These are phyloP conservation scores for Bovichtus variegatus DNA, from an alignment of 2,797 vertebrate species.

Conservation along the genomic window DNA sequence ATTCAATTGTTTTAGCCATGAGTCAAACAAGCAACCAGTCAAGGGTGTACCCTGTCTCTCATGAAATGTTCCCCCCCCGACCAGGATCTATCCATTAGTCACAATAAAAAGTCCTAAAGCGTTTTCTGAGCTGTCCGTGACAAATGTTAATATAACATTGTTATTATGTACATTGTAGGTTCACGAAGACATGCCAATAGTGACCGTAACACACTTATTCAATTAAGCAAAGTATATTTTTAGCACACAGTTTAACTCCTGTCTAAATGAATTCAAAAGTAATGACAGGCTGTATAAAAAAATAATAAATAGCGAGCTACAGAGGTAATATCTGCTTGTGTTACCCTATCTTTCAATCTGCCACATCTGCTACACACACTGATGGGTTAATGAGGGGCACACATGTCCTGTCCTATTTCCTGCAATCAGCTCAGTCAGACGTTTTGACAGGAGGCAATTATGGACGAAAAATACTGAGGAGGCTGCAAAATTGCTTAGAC, in stretches of 20 bases:
- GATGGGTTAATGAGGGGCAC: slow-evolving; percentile 85
- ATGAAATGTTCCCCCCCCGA: slow-evolving; percentile 5
- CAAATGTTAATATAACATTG: too few species aligned
- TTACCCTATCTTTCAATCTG: slow-evolving; percentile 80
- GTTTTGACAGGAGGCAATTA: slow-evolving; percentile 88
- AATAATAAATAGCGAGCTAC: slow-evolving; percentile 21
- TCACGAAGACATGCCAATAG: not conserved
- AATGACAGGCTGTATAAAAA: slow-evolving; percentile 15
- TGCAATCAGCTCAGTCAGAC: slow-evolving; percentile 85
- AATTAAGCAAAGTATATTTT: slow-evolving; percentile 16
- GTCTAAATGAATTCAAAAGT: slow-evolving; percentile 31
- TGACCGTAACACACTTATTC: not conserved
- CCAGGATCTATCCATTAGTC: not conserved
- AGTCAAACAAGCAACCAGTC: not conserved
- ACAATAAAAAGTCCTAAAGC: not conserved
- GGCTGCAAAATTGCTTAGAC: slow-evolving; percentile 77
- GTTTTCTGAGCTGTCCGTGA: not conserved
- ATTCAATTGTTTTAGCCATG: not conserved
- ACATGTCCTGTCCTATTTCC: slow-evolving; percentile 82
- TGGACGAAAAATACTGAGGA: slow-evolving; percentile 76
- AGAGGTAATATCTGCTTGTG: slow-evolving; percentile 65
- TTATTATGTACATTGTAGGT: not conserved
- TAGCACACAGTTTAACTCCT: slow-evolving; percentile 8
- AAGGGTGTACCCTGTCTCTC: not conserved
- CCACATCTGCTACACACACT: slow-evolving; percentile 79